Conservation (phyloP, 2,113 vertebrate species). For the Lycaon pictus region DNA sequence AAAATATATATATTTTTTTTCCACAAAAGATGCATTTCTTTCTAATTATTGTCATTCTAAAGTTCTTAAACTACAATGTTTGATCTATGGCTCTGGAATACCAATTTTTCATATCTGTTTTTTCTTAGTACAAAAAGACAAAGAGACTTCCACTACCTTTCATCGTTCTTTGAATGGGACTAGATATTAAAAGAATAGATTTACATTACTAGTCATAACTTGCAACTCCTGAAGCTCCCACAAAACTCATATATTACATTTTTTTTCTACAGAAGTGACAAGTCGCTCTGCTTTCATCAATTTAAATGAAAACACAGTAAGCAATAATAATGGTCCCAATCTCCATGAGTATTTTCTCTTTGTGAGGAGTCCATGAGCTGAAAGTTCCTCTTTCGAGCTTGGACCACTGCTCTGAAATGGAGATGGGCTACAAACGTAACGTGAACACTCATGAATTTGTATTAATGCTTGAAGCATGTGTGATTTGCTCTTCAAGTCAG, state of each 20-base stretch:
- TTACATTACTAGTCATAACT: slow-evolving; percentile 68
- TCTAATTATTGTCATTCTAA: slow-evolving; percentile 86
- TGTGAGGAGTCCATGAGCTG: background rate
- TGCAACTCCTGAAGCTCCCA: slow-evolving; percentile 61
- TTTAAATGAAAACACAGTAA: slow-evolving; percentile 66
- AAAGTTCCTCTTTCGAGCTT: background rate
- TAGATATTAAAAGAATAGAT: slow-evolving; percentile 68
- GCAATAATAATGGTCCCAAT: background rate
- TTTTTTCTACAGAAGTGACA: slow-evolving; percentile 68
- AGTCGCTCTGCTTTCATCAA: slow-evolving; percentile 64
- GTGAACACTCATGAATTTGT: background rate
- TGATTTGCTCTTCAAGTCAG: background rate
- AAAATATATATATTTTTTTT: slow-evolving; percentile 36
- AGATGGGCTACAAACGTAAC: background rate
- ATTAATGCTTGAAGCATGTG: background rate
- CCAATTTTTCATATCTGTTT: slow-evolving; percentile 80
- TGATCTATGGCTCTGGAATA: slow-evolving; percentile 81
- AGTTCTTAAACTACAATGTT: slow-evolving; percentile 84
- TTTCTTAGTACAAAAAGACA: slow-evolving; percentile 75
- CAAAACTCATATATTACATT: slow-evolving; percentile 35
- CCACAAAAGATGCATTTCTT: slow-evolving; percentile 79
- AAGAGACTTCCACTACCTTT: slow-evolving; percentile 67
- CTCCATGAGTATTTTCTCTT: background rate
- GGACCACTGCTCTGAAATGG: background rate
- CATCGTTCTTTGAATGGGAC: slow-evolving; percentile 66